Conservation (phyloP, 2,797 vertebrate genomes). For the Phaenicophaeus curvirostris region DNA sequence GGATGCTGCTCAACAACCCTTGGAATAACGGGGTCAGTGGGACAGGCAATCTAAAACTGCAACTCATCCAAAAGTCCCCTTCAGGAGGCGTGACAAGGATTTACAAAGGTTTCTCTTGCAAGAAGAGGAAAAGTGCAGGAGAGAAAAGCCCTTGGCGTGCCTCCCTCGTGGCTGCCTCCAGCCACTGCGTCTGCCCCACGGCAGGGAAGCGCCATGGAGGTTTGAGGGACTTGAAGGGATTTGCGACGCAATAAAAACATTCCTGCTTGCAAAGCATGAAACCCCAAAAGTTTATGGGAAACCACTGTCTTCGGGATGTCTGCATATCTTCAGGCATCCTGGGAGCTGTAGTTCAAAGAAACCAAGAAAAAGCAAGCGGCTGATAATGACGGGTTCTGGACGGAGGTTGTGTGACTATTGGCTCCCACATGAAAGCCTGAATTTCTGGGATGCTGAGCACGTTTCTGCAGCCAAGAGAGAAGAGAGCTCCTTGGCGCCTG, state of each 20-base stretch:
- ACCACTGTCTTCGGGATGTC: conserved; percentile 74
- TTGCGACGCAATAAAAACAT: conserved; percentile 67
- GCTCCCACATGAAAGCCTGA: conserved; percentile 55
- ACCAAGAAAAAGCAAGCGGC: conserved; percentile 31
- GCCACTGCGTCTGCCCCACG: background rate
- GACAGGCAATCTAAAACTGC: background rate
- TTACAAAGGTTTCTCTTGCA: background rate
- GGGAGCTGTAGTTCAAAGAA: conserved; percentile 74
- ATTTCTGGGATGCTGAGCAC: conserved; percentile 55
- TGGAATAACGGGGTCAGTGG: fast-evolving
- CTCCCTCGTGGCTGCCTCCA: background rate
- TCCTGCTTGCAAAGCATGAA: conserved; percentile 70
- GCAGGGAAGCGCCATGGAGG: background rate
- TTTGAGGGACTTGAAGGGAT: conserved; percentile 44
- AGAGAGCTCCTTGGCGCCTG: conserved; percentile 18
- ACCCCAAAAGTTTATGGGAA: conserved; percentile 73
- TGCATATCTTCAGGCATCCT: conserved; percentile 75
- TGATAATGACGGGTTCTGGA: conserved; percentile 65
- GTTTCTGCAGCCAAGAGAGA: conserved; percentile 55
- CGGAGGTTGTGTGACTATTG: conserved; percentile 61
- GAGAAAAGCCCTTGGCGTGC: background rate
- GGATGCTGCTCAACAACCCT: background rate
- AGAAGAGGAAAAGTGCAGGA: background rate
- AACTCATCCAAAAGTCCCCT: background rate
- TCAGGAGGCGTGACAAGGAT: background rate